Conservation (phyloP, 2,797 vertebrate genomes). For the Diplodus sargus region DNA sequence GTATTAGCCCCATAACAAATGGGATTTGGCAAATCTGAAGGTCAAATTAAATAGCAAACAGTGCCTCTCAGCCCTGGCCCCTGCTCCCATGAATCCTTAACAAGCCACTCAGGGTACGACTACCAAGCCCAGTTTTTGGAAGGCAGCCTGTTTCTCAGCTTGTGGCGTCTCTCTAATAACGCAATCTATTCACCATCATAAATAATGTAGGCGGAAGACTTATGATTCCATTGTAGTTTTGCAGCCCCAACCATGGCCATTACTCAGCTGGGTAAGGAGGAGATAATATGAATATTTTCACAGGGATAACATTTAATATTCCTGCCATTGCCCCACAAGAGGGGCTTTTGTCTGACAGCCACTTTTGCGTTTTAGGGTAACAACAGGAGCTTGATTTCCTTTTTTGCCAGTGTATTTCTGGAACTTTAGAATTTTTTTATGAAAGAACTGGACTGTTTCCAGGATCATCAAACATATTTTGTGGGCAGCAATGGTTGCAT, state of each 20-base stretch:
- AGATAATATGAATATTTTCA: conserved; percentile 45
- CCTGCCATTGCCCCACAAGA: conserved; percentile 17
- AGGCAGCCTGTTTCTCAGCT: conserved; percentile 55
- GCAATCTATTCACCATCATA: conserved; percentile 68
- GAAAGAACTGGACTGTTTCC: conserved; percentile 12
- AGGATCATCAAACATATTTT: conserved; percentile 21
- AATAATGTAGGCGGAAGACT: conserved; percentile 71
- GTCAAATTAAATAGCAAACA: conserved; percentile 76
- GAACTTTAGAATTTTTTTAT: conserved; percentile 24
- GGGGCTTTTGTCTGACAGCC: conserved; percentile 11
- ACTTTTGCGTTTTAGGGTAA: conserved; percentile 16
- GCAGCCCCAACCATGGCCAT: conserved; percentile 38
- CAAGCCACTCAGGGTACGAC: conserved; percentile 56
- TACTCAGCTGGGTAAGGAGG: conserved; percentile 40
- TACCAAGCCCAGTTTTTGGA: conserved; percentile 47
- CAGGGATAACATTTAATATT: conserved; percentile 34
- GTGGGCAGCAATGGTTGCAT: not conserved
- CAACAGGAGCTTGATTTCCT: not conserved
- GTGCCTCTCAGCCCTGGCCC: conserved; percentile 48
- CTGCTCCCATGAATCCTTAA: conserved; percentile 71
- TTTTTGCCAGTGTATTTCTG: not conserved
- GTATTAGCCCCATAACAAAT: conserved; percentile 72
- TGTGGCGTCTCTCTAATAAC: conserved; percentile 68
- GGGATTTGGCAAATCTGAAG: conserved; percentile 76
- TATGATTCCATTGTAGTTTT: conserved; percentile 59